A percentile compares a stretch with the other conserved stretches of the same genome.
Conservation (phyloP, 1,140 invertebrate species). For the Caenorhabditis remanei region DNA sequence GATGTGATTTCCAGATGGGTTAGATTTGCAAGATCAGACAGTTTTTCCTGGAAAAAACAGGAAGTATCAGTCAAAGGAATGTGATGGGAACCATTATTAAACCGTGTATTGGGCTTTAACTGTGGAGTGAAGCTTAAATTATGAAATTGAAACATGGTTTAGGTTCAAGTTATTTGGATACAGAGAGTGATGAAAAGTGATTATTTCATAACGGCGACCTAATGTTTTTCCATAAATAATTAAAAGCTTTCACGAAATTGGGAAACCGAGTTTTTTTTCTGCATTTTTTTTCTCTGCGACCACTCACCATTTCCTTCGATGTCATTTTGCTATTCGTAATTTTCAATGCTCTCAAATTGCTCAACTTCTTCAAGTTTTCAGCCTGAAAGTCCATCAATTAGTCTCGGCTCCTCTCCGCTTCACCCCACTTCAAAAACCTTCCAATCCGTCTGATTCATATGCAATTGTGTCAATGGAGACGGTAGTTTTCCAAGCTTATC, state of each 20-base stretch:
- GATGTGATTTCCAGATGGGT: constrained; percentile 37
- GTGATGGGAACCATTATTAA: not conserved
- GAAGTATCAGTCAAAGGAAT: no score
- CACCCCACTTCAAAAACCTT: not conserved
- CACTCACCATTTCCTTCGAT: constrained; percentile 27
- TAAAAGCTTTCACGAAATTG: not conserved
- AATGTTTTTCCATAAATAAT: no score
- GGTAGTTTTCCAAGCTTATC: constrained; percentile 28
- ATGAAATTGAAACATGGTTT: not conserved
- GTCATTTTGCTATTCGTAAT: constrained; percentile 42
- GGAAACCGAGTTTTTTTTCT: not conserved
- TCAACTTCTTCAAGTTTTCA: not conserved
- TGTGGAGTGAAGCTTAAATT: no score
- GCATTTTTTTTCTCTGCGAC: no score
- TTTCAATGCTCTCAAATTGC: constrained; percentile 33
- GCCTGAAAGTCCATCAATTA: not conserved
- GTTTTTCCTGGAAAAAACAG: constrained; percentile 21
- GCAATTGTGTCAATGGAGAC: constrained; percentile 36
- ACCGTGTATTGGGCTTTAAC: no score
- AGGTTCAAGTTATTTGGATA: no score
- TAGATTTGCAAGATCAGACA: constrained; percentile 20
- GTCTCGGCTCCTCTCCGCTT: not conserved
- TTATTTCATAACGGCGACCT: no score
- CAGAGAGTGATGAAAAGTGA: no score
- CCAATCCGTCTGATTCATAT: constrained; percentile 52